Evolutionary conservation across 2,888 invertebrate species (phyloP).

Genomic region (Eilema depressum): DNA sequence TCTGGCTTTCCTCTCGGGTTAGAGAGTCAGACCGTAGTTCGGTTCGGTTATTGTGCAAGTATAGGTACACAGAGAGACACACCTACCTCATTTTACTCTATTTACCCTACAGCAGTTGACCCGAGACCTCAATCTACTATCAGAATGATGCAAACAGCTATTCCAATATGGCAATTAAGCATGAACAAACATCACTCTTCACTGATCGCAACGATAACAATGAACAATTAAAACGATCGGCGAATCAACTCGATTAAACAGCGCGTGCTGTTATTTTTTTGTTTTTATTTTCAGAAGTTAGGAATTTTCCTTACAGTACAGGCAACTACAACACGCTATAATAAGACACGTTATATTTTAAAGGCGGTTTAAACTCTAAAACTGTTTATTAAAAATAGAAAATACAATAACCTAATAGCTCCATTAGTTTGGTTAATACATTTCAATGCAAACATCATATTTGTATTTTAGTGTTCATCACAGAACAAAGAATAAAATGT

Average conservation of each 20-base stretch:
- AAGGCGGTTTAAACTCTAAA: too few species aligned
- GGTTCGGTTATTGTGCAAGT: neutral
- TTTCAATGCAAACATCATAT: too few species aligned
- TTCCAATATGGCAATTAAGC: neutral
- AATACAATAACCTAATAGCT: too few species aligned
- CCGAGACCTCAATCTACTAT: neutral
- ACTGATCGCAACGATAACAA: neutral
- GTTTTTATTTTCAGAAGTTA: neutral
- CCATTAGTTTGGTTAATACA: too few species aligned
- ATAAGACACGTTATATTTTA: too few species aligned
- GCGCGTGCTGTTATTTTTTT: neutral
- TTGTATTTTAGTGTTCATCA: too few species aligned
- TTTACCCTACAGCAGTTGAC: too few species aligned
- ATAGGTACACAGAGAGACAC: too few species aligned
- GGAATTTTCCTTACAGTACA: neutral
- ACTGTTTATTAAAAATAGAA: too few species aligned
- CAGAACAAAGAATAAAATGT: too few species aligned
- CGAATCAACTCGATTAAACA: neutral
- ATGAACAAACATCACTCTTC: neutral
- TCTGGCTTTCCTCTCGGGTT: too few species aligned
- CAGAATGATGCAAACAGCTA: neutral
- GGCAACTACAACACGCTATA: too few species aligned
- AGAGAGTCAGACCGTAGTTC: neutral
- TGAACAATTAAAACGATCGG: conserved; percentile 4
- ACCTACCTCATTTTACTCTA: neutral